Evolutionary conservation across 2,888 invertebrate species (phyloP).

Genomic region (Anarsia innoxiella): DNA sequence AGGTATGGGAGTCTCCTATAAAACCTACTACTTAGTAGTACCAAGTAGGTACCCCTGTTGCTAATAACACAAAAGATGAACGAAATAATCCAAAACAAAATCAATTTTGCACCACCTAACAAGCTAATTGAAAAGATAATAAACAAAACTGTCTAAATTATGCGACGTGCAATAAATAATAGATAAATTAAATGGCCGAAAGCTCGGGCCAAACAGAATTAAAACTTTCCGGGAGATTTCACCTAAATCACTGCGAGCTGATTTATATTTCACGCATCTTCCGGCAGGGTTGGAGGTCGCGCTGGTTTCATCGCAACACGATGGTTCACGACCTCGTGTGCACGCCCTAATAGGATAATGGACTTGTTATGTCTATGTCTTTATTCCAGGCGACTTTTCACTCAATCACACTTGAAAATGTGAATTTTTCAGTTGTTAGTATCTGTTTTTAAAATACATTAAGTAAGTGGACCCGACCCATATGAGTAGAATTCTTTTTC

Average conservation of each 20-base stretch:
- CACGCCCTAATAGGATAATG: constrained; percentile 10
- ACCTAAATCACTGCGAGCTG: constrained; percentile 59
- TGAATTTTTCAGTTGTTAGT: too few species aligned
- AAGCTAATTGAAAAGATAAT: constrained; percentile 54
- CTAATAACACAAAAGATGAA: too few species aligned
- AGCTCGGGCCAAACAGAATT: constrained; percentile 55
- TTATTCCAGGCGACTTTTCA: not conserved
- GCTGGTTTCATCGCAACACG: too few species aligned
- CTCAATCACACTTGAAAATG: too few species aligned
- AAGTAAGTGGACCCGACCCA: too few species aligned
- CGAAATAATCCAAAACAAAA: too few species aligned
- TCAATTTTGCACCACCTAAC: too few species aligned
- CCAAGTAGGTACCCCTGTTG: too few species aligned
- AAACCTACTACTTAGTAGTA: too few species aligned
- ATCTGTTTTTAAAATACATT: too few species aligned
- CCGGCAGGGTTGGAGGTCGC: constrained; percentile 22
- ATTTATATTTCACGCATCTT: constrained; percentile 68
- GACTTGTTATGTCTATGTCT: constrained; percentile 8
- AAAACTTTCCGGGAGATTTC: constrained; percentile 60
- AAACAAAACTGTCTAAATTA: constrained; percentile 53
- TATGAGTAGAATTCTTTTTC: too few species aligned
- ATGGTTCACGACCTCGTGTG: constrained; percentile 10
- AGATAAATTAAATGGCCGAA: constrained; percentile 56
- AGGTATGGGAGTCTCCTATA: too few species aligned
- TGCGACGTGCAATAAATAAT: constrained; percentile 54